These are phyloP conservation scores for Gallinago solitaria DNA, from an alignment of 2,797 vertebrate genomes.

Conservation along the genomic window DNA sequence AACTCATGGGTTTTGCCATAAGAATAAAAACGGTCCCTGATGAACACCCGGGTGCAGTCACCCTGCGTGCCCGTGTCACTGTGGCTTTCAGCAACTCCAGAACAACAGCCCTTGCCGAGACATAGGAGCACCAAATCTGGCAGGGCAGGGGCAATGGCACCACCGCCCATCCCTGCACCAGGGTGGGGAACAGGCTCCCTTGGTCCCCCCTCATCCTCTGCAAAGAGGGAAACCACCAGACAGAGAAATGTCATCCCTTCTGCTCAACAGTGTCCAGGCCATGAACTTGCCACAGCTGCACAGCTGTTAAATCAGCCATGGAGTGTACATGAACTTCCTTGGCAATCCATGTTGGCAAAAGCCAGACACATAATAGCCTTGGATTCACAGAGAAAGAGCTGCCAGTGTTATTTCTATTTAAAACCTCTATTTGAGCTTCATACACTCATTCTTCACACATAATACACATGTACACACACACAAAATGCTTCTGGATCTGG, in stretches of 20 bases:
- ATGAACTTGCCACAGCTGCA: background rate
- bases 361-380: slow-evolving; percentile 11
- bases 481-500: background rate
- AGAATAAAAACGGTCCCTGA: background rate
- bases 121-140: background rate
- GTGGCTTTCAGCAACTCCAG: background rate
- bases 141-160: background rate
- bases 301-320: slow-evolving; percentile 38
- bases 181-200: background rate
- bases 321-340: slow-evolving; percentile 36
- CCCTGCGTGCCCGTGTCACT: accelerated
- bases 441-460: background rate
- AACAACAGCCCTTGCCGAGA: background rate
- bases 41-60: background rate
- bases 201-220: background rate
- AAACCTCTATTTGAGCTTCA: slow-evolving; percentile 22
- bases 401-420: slow-evolving; percentile 42
- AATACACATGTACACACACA: background rate
- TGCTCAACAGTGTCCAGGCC: background rate
- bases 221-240: background rate
- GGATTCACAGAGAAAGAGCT: background rate
- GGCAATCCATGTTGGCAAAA: background rate
- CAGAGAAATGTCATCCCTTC: background rate
- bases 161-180: accelerated
- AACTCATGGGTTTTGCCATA: accelerated